Base-by-base conservation (phyloP, 2,797 vertebrate species). In the Nannoperca obscura region DNA sequence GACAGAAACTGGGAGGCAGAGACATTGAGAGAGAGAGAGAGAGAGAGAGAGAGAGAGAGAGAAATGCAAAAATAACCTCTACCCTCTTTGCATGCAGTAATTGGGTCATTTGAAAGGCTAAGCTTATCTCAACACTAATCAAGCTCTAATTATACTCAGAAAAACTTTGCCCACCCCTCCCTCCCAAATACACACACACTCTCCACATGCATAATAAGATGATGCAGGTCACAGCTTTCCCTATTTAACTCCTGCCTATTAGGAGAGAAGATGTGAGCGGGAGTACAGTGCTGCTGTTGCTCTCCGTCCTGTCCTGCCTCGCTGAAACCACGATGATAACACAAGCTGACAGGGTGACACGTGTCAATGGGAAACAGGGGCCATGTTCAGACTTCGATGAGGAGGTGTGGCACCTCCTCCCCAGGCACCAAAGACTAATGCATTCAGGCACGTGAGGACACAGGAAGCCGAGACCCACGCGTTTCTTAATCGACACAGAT, bases 41-140 rank as follows among this genome's bases (percentile, higher is more conserved):
- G 34, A 36, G 53, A 46, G 40, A 50, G 61, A 59, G 55, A 80
- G 69, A 81, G 24, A 27, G 24, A 27, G 24, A 27, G 24, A 27
- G 24, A 73, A 86, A 86, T 11, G 61, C 83, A 83, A 87, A 93
- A 89, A 92, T 90, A 90, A 92, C 89, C 88, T 82, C 84, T 86
- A 84, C 84, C 89, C 87, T 90, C 85, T 92, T 90, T 91, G 87
- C 85, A 86, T 91, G 80, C 62, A 69, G 86, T 94, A 93, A 93
- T 92, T 93, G 92, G 92, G 91, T 92, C 91, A 91, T 94, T 93
- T 93, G 86, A 92, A 91, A 92, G 93, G 91, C 88, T 90, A 87
- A 92, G 91, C 89, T 87, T 90, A 92, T 94, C 91, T 90, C 91
- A 90, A 91, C 91, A 89, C 89, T 92, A 92, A 93, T 93, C 92